Percentiles rank a stretch among this genome's conserved stretches.
phyloP scores from a whole-genome alignment of 2,797 vertebrate genomes.

The Phataginus tricuspis region DNA sequence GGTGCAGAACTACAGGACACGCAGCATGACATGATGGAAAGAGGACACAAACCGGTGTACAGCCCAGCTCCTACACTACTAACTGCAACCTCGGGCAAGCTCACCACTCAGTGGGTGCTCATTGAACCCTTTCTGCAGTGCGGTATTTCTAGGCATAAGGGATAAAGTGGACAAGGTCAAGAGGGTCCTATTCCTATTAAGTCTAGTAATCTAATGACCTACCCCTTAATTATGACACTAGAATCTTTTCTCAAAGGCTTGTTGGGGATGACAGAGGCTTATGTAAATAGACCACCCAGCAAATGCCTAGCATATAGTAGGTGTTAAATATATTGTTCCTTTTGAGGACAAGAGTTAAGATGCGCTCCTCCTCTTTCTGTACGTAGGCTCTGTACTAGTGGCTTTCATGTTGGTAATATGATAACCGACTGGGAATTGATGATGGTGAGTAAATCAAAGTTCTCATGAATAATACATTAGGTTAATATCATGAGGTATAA shows the following conservation, averaged over 20 bases:
- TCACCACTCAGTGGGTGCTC: too few relatives aligned
- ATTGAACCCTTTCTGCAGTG: neutral
- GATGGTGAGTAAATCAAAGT: slow-evolving; percentile 47
- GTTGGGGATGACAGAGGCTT: neutral
- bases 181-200: neutral
- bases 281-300: neutral
- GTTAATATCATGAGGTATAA: slow-evolving; percentile 37
- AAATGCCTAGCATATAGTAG: neutral
- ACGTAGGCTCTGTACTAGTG: neutral
- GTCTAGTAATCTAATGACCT: neutral
- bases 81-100: neutral
- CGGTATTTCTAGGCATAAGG: neutral
- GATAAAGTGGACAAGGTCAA: neutral
- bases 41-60: neutral
- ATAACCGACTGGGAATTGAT: slow-evolving; percentile 9
- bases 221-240: neutral
- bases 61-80: neutral
- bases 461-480: slow-evolving; percentile 60
- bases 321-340: neutral
- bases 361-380: neutral
- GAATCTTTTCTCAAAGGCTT: neutral
- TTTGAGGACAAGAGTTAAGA: neutral
- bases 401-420: slow-evolving; percentile 37
- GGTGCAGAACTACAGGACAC: neutral
- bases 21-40: fast-evolving